A percentile compares a stretch with the other conserved stretches of the same genome.
These are phyloP conservation scores for Umimayanthus kanabou DNA, from an alignment of 92 coral and sea anemone species.

Conservation along the genomic window DNA sequence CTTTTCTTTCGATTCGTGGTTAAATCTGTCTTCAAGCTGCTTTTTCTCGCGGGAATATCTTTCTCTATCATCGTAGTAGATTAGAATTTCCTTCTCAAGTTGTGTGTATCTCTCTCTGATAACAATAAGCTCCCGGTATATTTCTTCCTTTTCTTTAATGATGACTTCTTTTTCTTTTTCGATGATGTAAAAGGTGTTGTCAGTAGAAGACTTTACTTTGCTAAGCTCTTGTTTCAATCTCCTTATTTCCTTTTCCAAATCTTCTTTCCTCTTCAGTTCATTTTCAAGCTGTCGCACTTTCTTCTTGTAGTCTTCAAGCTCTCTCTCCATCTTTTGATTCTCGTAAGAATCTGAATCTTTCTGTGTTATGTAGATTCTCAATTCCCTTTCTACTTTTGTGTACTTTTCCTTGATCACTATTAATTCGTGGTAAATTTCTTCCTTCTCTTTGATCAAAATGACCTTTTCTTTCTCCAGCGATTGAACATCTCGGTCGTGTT, in stretches of 20 bases:
- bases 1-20: conserved; percentile 24
- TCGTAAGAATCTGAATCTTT: conserved; percentile 53
- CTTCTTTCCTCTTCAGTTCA: conserved; percentile 6
- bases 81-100: conserved; percentile 58
- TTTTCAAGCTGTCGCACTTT: conserved; percentile 44
- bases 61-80: conserved; percentile 31
- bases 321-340: conserved; percentile 61
- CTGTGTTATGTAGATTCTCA: conserved; percentile 50
- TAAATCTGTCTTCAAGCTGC: conserved; percentile 14
- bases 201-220: conserved; percentile 32
- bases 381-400: conserved; percentile 59
- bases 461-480: conserved; percentile 61
- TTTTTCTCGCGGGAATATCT: conserved; percentile 31
- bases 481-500: conserved; percentile 49
- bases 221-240: conserved; percentile 32
- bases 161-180: conserved; percentile 33
- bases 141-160: conserved; percentile 57
- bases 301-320: conserved; percentile 55
- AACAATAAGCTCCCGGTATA: conserved; percentile 61
- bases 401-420: conserved; percentile 62
- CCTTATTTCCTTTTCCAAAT: conserved; percentile 36
- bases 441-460: conserved; percentile 55
- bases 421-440: conserved; percentile 61
- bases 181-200: conserved; percentile 9
- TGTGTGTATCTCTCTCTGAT: conserved; percentile 62